A percentile compares a stretch with the other conserved stretches of the same genome.
Evolutionary conservation across 2,888 invertebrate species (phyloP).

Genomic region (Perizoma flavofasciatum): DNA sequence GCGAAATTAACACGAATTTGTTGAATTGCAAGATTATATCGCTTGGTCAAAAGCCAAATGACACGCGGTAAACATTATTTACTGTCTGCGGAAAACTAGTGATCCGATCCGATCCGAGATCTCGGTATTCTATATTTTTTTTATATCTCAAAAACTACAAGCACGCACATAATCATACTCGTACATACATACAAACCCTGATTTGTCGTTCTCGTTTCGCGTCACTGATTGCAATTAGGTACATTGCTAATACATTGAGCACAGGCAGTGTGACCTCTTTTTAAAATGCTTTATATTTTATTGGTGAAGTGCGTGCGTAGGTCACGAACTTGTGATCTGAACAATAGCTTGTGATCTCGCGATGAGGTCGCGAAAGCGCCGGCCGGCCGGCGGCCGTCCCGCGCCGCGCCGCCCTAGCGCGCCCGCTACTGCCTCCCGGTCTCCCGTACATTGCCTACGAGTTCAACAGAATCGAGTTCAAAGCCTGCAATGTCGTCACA

Average conservation of each 20-base stretch:
- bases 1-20: constrained; percentile 27
- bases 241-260: no score
- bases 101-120: no score
- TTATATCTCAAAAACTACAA: no score
- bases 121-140: no score
- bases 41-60: constrained; percentile 38
- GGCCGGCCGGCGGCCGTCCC: constrained; percentile 35
- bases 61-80: constrained; percentile 22
- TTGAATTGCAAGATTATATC: constrained; percentile 27
- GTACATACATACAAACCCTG: no score
- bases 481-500: constrained; percentile 39
- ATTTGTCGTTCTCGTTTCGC: no score
- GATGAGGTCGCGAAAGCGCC: constrained; percentile 8
- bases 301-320: constrained; percentile 16
- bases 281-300: not conserved
- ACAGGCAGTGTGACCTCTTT: no score
- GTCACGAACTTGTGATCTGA: constrained; percentile 20
- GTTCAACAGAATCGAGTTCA: constrained; percentile 43
- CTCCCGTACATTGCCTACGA: constrained; percentile 43
- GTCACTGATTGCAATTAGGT: no score
- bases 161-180: no score
- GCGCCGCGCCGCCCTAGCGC: constrained; percentile 33
- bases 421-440: constrained; percentile 42
- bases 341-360: constrained; percentile 14
- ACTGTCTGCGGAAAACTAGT: constrained; percentile 13